Evolutionary conservation across 1,140 invertebrate genomes (phyloP).

Genomic region (Rhagoletis zephyria): DNA sequence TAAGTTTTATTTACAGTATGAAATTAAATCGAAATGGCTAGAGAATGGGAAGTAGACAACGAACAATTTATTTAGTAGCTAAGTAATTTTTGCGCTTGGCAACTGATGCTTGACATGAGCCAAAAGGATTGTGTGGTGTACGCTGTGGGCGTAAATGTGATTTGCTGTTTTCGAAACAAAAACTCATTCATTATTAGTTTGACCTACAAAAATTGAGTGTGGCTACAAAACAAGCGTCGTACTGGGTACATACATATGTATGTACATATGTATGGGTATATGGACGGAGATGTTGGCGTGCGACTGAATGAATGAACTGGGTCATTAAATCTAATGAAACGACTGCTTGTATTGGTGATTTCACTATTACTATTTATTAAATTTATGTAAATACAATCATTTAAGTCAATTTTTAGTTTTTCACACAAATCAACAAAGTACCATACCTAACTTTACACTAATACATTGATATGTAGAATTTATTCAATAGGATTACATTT

Average conservation of each 20-base stretch:
- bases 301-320: background rate
- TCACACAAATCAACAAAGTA: background rate
- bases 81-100: background rate
- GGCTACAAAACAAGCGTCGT: background rate
- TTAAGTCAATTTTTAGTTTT: background rate
- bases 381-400: background rate
- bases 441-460: background rate
- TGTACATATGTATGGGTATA: background rate
- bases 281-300: background rate
- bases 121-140: too few relatives aligned
- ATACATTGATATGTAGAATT: background rate
- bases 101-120: background rate
- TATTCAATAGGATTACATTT: background rate
- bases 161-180: constrained; percentile 26
- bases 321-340: constrained; percentile 45
- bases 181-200: constrained; percentile 48
- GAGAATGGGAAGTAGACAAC: background rate
- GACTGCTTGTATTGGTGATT: constrained; percentile 24
- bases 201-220: constrained; percentile 17
- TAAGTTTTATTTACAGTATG: constrained; percentile 32
- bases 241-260: background rate
- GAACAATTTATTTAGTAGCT: background rate
- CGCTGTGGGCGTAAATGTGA: background rate
- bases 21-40: constrained; percentile 14
- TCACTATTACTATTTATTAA: background rate